Evolutionary conservation across 2,113 vertebrate genomes (phyloP), one percentile per base, ranked within the genome.

Genomic region (Cyanistes caeruleus): DNA sequence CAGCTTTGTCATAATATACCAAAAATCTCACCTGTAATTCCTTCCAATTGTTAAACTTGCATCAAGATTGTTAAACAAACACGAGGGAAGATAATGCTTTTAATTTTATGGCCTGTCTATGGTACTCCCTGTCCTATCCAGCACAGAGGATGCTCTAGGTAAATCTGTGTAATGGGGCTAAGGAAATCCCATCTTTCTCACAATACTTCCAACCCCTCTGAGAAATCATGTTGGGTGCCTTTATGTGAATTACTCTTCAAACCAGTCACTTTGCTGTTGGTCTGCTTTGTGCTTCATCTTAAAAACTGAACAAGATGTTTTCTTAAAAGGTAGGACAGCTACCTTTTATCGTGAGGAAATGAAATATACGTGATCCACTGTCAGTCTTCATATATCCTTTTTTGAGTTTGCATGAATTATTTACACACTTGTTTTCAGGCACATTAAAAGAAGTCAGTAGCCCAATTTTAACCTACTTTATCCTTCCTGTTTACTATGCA

Each of bases 51-150:
- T 82, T 95, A 78, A 82, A 68, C 8, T 56, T 87, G 8, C 35
- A 87, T 69, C 46, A 85, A 51, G 21, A 33, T 55, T 5, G 1
- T 88, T 91, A 96, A 93, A 90, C 70, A 90, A 93, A 73, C 53
- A 80, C 7, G 35, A 85, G 35, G 5, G n/a, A 62, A 69, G 28
- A 69, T 35, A 9, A 11, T 73, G 5, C 4, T 91, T 84, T 94
- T 72, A 68, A 69, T 91, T 69, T 81, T 87, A 28, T 33, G 37
- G 4, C 15, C 20, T 79, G 37, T 23, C 39, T 69, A 16, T 7
- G 8, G 4, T 44, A 52, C 16, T 63, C 4, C 15, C 10, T 37
- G 25, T 56, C 21, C 25, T 89, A 31, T 64, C 11, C 44, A 64
- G 7, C 51, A 46, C 23, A 23, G n/a, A 60, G 23, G 25, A 69